Percentiles rank a stretch among this genome's conserved stretches.
Conservation (phyloP, 2,888 invertebrate genomes). For the Dioctria rufipes region DNA sequence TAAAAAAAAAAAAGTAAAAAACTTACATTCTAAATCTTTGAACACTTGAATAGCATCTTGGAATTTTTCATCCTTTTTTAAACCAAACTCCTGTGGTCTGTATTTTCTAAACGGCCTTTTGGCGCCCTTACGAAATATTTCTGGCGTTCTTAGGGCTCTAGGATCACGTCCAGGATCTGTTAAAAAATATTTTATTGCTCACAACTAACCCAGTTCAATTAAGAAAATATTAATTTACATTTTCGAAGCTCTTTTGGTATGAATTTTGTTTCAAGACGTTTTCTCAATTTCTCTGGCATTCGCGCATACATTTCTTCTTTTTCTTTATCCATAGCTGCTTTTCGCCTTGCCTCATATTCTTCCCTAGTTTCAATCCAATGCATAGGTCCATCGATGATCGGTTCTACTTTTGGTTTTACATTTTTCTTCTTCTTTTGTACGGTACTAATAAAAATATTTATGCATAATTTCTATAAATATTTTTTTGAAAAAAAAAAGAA, state of each 20-base stretch:
- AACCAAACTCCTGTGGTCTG: constrained; percentile 59
- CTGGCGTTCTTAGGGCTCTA: constrained; percentile 49
- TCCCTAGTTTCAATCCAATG: constrained; percentile 35
- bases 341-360: constrained; percentile 6
- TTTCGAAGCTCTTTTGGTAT: neutral
- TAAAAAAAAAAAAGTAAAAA: neutral
- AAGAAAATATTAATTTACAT: too few species aligned
- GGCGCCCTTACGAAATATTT: constrained; percentile 36
- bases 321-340: neutral
- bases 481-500: neutral
- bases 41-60: constrained; percentile 50
- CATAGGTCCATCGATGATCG: constrained; percentile 6
- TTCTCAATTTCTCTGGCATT: constrained; percentile 44
- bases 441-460: neutral
- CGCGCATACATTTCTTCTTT: constrained; percentile 8
- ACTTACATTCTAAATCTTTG: constrained; percentile 53
- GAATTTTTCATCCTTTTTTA: constrained; percentile 59
- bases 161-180: neutral
- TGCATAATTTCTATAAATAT: neutral
- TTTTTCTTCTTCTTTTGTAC: constrained; percentile 16
- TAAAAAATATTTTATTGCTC: too few species aligned
- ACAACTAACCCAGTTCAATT: too few species aligned
- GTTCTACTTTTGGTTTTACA: neutral
- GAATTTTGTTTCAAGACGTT: constrained; percentile 13
- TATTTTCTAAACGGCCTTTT: constrained; percentile 42